Conservation (phyloP, 1,140 invertebrate species). For the Drosophila kepulauana region DNA sequence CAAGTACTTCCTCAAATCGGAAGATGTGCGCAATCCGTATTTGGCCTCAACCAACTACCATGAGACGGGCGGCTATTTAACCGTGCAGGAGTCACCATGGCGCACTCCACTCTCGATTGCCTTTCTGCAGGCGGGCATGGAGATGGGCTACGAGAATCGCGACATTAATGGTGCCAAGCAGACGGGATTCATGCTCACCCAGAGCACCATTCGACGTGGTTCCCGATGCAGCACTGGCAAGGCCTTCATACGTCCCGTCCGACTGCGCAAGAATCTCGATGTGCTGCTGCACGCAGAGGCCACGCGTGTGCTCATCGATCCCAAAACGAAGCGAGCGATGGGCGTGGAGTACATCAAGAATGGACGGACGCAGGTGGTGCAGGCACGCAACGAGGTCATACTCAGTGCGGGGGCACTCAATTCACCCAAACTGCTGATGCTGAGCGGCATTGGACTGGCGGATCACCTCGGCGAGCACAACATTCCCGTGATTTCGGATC, state of each 20-base stretch:
- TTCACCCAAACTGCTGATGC: conserved; percentile 94
- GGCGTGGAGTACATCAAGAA: conserved; percentile 91
- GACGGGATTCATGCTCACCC: conserved; percentile 94
- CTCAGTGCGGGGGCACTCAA: conserved; percentile 93
- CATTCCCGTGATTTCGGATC: conserved; percentile 90
- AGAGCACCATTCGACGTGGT: conserved; percentile 94
- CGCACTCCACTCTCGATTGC: conserved; percentile 91
- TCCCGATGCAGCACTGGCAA: conserved; percentile 95
- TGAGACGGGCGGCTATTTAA: conserved; percentile 91
- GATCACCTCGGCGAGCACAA: conserved; percentile 91
- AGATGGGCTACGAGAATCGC: conserved; percentile 92
- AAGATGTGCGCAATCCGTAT: conserved; percentile 94
- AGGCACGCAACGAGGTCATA: conserved; percentile 91
- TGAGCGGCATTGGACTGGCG: conserved; percentile 94
- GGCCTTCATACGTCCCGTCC: conserved; percentile 93
- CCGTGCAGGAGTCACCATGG: conserved; percentile 94
- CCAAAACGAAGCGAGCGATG: conserved; percentile 88
- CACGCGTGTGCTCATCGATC: conserved; percentile 89
- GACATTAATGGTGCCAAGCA: conserved; percentile 94
- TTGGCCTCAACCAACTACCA: conserved; percentile 91
- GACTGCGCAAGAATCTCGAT: conserved; percentile 92
- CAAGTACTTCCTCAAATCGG: conserved; percentile 95
- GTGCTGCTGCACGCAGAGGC: conserved; percentile 92
- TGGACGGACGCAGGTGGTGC: conserved; percentile 88
- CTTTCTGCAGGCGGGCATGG: conserved; percentile 92